phyloP scores from a whole-genome alignment of 1,140 invertebrate species.

The Atta cephalotes region DNA sequence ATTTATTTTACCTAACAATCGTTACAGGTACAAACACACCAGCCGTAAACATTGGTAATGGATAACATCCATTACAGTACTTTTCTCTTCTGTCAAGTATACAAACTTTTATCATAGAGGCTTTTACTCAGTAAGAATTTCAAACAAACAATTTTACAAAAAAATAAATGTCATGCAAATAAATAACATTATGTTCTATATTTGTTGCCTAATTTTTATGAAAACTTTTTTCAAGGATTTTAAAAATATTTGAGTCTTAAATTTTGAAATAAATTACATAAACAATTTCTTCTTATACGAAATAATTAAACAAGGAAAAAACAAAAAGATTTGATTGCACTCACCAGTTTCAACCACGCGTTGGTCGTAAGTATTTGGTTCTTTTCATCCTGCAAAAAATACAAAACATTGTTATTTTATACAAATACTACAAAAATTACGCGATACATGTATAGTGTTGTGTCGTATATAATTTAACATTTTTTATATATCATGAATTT shows the following conservation, averaged over 20 bases:
- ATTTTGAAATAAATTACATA: background rate
- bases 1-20: background rate
- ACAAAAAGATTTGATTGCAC: slow-evolving; percentile 84
- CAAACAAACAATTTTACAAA: background rate
- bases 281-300: background rate
- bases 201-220: background rate
- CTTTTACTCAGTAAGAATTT: background rate
- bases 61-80: slow-evolving; percentile 12
- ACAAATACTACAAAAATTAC: background rate
- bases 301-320: background rate
- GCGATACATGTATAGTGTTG: background rate
- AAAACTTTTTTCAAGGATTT: background rate
- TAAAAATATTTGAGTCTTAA: background rate
- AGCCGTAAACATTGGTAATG: slow-evolving; percentile 4
- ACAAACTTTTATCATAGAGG: background rate
- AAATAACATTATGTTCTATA: background rate
- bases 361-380: slow-evolving; percentile 98
- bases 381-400: slow-evolving; percentile 90
- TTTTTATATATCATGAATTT: background rate
- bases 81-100: background rate
- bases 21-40: background rate
- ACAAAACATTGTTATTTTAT: slow-evolving; percentile 24
- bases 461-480: background rate
- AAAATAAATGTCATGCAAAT: background rate
- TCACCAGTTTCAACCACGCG: slow-evolving; percentile 98